Percentiles rank a stretch among this genome's conserved stretches.
phyloP scores from a whole-genome alignment of 2,888 invertebrate genomes.

The Nomada goodeniana region DNA sequence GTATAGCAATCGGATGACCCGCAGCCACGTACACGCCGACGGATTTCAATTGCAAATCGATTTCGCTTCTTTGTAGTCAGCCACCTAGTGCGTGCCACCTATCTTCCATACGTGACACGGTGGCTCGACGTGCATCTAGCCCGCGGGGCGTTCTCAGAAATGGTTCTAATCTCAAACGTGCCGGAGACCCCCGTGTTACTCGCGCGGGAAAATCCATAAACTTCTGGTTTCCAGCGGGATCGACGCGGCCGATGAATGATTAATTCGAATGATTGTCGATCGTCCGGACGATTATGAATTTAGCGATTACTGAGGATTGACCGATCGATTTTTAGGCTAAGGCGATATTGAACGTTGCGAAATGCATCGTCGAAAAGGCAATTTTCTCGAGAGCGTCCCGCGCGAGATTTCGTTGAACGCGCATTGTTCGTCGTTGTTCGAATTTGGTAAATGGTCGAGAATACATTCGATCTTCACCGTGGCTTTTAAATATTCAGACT shows the following conservation, averaged over 20 bases:
- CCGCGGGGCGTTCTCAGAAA: conserved; percentile 60
- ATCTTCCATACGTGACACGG: conserved; percentile 75
- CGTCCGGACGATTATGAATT: too few species aligned
- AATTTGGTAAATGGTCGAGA: too few species aligned
- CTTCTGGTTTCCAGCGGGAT: conserved; percentile 36
- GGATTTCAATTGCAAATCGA: conserved; percentile 83
- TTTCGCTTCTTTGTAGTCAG: conserved; percentile 82
- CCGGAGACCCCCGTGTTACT: conserved; percentile 40
- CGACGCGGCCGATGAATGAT: conserved; percentile 47
- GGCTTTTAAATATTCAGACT: too few species aligned
- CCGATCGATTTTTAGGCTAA: too few species aligned
- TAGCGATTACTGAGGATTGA: too few species aligned
- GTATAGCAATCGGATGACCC: conserved; percentile 78
- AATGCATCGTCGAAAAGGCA: too few species aligned
- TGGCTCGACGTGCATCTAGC: conserved; percentile 57
- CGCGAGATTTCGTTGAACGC: too few species aligned
- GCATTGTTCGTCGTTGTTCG: too few species aligned
- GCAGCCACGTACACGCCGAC: conserved; percentile 80
- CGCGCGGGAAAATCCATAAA: conserved; percentile 51
- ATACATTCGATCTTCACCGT: too few species aligned
- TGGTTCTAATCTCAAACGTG: conserved; percentile 68
- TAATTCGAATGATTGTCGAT: conserved; percentile 23
- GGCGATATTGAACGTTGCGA: too few species aligned
- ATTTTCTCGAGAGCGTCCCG: too few species aligned
- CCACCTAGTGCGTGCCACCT: conserved; percentile 79